Conservation (phyloP, 1,140 invertebrate genomes). For the Homalodisca vitripennis region DNA sequence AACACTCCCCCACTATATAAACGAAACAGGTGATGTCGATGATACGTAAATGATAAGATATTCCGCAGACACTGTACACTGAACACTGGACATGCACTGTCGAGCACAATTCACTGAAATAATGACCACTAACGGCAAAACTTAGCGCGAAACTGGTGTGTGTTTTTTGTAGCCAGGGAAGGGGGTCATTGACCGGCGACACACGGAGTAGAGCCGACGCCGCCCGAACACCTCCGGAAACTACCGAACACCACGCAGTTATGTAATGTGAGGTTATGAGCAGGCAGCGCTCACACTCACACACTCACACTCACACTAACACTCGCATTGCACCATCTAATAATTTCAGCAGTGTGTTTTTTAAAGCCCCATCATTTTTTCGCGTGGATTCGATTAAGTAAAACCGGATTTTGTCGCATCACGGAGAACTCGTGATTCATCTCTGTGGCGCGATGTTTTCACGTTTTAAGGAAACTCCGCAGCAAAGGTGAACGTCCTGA, state of each 20-base stretch:
- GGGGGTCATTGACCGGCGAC: constrained; percentile 24
- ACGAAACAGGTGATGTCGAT: too few species aligned
- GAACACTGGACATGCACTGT: too few species aligned
- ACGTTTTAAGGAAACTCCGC: too few species aligned
- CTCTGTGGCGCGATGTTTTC: too few species aligned
- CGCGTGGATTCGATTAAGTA: too few species aligned
- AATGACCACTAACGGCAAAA: constrained; percentile 30
- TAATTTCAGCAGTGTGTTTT: background rate
- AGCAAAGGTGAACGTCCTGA: too few species aligned
- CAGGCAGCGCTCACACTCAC: background rate
- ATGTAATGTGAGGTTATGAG: constrained; percentile 30
- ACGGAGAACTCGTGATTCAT: too few species aligned
- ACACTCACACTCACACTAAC: constrained; percentile 13
- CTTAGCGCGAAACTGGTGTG: constrained; percentile 30
- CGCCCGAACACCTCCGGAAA: constrained; percentile 22
- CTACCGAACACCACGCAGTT: background rate
- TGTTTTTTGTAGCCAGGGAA: constrained; percentile 28
- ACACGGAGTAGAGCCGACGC: constrained; percentile 2
- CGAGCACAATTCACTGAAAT: constrained; percentile 1
- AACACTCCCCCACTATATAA: too few species aligned
- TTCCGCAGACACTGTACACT: too few species aligned
- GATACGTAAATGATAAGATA: too few species aligned
- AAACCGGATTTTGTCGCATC: too few species aligned
- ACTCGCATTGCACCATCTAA: background rate
- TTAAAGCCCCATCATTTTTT: too few species aligned